Percentiles rank a stretch among this genome's conserved stretches.
Evolutionary conservation across 1,140 invertebrate genomes (phyloP).

Genomic region (Laupala kohalensis): DNA sequence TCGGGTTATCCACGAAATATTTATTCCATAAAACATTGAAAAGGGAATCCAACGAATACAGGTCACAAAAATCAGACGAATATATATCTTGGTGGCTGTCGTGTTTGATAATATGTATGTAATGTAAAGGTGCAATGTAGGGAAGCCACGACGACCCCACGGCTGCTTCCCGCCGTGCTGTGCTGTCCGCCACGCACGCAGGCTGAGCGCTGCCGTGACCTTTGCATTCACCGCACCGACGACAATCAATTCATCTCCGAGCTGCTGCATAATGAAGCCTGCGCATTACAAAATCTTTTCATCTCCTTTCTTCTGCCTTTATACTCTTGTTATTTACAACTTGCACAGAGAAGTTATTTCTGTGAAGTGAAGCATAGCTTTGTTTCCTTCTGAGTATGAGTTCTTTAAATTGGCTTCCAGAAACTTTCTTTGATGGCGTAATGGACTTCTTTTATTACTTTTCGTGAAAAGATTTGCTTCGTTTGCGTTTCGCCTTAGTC

Average conservation of each 20-base stretch:
- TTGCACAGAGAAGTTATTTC: background rate
- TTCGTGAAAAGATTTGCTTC: background rate
- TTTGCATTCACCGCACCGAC: background rate
- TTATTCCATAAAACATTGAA: too few species aligned
- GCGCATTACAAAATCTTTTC: background rate
- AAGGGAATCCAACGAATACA: too few species aligned
- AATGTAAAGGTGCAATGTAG: too few species aligned
- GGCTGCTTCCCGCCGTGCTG: too few species aligned
- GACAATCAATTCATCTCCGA: background rate
- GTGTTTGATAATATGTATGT: too few species aligned
- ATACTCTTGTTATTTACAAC: background rate
- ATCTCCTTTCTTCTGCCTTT: background rate
- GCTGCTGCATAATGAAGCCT: background rate
- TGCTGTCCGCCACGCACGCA: too few species aligned
- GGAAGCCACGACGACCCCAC: too few species aligned
- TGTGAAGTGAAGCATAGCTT: background rate
- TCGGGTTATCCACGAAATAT: too few species aligned
- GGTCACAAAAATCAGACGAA: too few species aligned
- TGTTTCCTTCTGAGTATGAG: background rate
- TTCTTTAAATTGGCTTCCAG: background rate
- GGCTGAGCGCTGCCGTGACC: background rate
- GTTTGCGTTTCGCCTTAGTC: background rate
- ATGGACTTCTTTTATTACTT: background rate
- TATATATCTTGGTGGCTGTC: too few species aligned
- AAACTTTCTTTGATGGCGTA: background rate